These are phyloP conservation scores for Alosa sapidissima DNA, from an alignment of 2,797 vertebrate species.

Conservation along the genomic window DNA sequence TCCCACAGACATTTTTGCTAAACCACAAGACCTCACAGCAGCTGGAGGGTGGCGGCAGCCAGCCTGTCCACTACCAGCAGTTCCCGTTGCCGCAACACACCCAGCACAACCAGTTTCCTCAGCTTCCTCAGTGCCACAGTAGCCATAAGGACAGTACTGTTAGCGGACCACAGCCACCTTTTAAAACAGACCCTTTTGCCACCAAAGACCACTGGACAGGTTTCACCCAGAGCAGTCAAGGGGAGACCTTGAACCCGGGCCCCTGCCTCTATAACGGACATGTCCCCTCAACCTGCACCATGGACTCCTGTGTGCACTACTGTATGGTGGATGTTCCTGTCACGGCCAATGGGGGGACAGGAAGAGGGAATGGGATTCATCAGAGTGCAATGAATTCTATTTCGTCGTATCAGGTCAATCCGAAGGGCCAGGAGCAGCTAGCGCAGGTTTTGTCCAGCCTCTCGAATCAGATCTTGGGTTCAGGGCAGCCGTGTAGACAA, in stretches of 20 bases:
- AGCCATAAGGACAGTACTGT: slow-evolving; percentile 50
- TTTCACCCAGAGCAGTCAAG: slow-evolving; percentile 14
- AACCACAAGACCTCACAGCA: slow-evolving; percentile 29
- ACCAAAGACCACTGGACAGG: slow-evolving; percentile 54
- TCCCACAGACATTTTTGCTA: not conserved
- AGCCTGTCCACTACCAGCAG: slow-evolving; percentile 31
- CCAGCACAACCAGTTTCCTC: slow-evolving; percentile 42
- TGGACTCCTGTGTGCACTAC: slow-evolving; percentile 45
- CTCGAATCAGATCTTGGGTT: slow-evolving; percentile 66
- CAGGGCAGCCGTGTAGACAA: slow-evolving; percentile 60
- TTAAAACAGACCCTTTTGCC: slow-evolving; percentile 15
- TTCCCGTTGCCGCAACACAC: slow-evolving; percentile 47
- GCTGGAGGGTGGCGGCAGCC: slow-evolving; percentile 13
- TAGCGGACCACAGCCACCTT: slow-evolving; percentile 45
- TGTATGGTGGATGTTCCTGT: slow-evolving; percentile 45
- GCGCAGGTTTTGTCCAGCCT: slow-evolving; percentile 66
- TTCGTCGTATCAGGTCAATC: slow-evolving; percentile 55
- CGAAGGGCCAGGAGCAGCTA: slow-evolving; percentile 38
- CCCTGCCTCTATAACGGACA: not conserved
- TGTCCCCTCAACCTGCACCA: not conserved
- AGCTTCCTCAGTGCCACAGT: slow-evolving; percentile 26
- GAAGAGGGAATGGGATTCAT: slow-evolving; percentile 40
- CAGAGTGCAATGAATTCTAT: slow-evolving; percentile 51
- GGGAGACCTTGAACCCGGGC: not conserved
- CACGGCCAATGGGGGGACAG: slow-evolving; percentile 29